Base-by-base conservation (phyloP, 2,797 vertebrate species). In the Lepus oiostolus region DNA sequence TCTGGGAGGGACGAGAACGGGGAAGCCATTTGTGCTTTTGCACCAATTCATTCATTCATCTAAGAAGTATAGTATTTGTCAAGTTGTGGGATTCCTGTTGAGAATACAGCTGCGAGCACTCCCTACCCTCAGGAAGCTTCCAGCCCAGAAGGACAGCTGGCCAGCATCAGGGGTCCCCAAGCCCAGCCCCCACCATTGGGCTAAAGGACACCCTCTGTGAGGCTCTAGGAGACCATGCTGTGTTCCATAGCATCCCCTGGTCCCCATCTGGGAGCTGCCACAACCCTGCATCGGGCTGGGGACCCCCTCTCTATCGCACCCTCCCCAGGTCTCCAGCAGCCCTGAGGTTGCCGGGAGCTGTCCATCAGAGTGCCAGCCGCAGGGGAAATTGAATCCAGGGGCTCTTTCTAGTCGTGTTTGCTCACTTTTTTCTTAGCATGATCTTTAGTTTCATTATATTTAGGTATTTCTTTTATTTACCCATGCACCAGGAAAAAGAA, bases 381-480 rank as follows among this genome's bases (percentile, higher is more conserved):
- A 38, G 67, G 24, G 26, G 90, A 97, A 97, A 97, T 87, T 77
- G 96, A 97, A 98, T 97, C 83, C 95, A 81, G 95, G 76, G 67
- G 72, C 85, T 97, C 92, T 90, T 95, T 81, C 93, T n/a, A 32
- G 35, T 92, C 79, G 52, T 92, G 94, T 9, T 93, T 94, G 93
- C 68, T 97, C 88, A 89, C 67, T 97, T 86, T 95, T 96, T 97
- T 68, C 96, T 95, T 94, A 96, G 94, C 72, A 85, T 75, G 96
- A 88, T 96, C 96, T 95, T 95, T 95, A 81, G 93, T 98, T 98
- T 98, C 97, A 97, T 97, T 96, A 97, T 91, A 95, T 97, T 96
- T 92, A 93, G 96, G 92, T 95, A 71, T 95, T 96, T 97, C 97
- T 98, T 98, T 98, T 98, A 98, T 97, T 97, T 97, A 96, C 96